Percentiles rank a stretch among this genome's conserved stretches.
phyloP scores from a whole-genome alignment of 1,140 invertebrate species.

The Drosophila asahinai region DNA sequence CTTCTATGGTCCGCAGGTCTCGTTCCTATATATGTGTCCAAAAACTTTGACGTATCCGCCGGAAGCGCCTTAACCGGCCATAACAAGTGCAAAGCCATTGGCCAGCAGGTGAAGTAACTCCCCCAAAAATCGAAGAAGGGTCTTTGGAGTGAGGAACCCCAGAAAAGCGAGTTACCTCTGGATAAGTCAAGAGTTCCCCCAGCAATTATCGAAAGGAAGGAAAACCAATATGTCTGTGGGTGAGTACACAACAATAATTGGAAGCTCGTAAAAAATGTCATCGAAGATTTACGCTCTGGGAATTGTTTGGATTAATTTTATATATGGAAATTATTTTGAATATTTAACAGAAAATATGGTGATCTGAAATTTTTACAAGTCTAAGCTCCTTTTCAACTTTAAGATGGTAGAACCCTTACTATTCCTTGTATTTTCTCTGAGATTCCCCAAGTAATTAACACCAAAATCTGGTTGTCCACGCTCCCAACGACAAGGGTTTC shows the following conservation, averaged over 20 bases:
- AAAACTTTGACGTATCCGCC: slow-evolving; percentile 76
- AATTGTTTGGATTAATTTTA: not conserved
- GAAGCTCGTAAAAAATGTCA: slow-evolving; percentile 23
- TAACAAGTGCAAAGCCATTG: slow-evolving; percentile 73
- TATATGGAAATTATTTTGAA: not conserved
- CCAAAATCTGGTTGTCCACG: slow-evolving; percentile 13
- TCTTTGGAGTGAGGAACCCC: not conserved
- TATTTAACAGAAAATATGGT: not conserved
- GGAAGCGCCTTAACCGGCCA: slow-evolving; percentile 72
- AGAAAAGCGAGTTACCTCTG: not conserved
- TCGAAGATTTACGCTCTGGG: slow-evolving; percentile 4
- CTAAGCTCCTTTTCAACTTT: not conserved
- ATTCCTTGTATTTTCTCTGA: not conserved
- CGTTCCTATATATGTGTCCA: slow-evolving; percentile 54
- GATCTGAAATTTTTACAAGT: not conserved
- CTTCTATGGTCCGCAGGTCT: slow-evolving; percentile 74
- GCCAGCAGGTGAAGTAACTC: slow-evolving; percentile 23
- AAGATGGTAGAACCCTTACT: not conserved
- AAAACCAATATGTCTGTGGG: slow-evolving; percentile 61
- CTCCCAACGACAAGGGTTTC: slow-evolving; percentile 3
- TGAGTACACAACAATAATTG: slow-evolving; percentile 50
- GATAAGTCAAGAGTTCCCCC: slow-evolving; percentile 11
- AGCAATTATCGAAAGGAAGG: slow-evolving; percentile 19
- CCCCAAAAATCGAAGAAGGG: slow-evolving; percentile 47
- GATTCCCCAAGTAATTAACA: slow-evolving; percentile 10